Conservation (phyloP, 2,888 invertebrate species). For the Miltochrista miniata region DNA sequence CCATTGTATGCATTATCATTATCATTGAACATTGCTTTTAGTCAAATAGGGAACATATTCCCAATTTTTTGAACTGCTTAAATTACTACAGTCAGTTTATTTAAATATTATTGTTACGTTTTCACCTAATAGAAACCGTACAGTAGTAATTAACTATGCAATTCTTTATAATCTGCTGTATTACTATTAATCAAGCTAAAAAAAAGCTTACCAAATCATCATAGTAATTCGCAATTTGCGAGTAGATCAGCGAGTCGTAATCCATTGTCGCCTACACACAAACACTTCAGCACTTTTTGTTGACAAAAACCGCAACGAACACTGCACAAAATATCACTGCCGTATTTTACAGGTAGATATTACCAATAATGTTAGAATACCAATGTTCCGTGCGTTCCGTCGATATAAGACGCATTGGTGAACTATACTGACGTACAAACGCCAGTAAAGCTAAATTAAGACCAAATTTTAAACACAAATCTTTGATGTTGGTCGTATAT, state of each 20-base stretch:
- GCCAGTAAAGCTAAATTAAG: slow-evolving; percentile 84
- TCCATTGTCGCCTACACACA: slow-evolving; percentile 75
- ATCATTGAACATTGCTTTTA: no score
- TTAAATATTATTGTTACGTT: no score
- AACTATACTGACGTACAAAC: slow-evolving; percentile 78
- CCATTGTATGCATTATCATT: no score
- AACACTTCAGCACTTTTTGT: slow-evolving; percentile 25
- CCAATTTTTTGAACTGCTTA: no score
- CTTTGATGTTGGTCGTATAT: slow-evolving; percentile 67
- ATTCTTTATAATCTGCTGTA: no score
- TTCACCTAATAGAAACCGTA: no score
- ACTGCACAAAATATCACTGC: slow-evolving; percentile 30
- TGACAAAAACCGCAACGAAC: slow-evolving; percentile 32
- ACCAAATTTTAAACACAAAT: slow-evolving; percentile 84
- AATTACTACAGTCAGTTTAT: no score
- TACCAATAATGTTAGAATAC: slow-evolving; percentile 41
- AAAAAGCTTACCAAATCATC: slow-evolving; percentile 81
- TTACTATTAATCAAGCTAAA: neutral
- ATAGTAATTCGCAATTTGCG: slow-evolving; percentile 86
- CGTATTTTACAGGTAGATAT: slow-evolving; percentile 29
- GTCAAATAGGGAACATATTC: no score
- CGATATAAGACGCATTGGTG: slow-evolving; percentile 81
- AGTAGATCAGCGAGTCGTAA: slow-evolving; percentile 86
- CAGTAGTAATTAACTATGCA: no score
- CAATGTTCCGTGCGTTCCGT: slow-evolving; percentile 50